These are phyloP conservation scores for Melieria picta DNA, from an alignment of 2,888 invertebrate species.

Conservation along the genomic window DNA sequence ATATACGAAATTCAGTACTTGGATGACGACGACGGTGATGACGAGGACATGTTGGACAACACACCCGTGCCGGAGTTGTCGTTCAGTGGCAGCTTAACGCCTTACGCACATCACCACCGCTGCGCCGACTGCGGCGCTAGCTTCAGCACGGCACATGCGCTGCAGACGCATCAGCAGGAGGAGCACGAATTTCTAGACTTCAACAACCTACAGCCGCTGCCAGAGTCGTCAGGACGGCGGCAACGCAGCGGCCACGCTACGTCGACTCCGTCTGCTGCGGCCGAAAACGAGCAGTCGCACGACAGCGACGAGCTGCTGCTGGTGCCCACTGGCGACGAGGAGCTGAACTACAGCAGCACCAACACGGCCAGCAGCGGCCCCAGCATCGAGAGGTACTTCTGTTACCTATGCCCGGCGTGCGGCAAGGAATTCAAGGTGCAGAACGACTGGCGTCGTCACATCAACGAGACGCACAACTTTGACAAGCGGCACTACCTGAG, in stretches of 20 bases:
- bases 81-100: conserved; percentile 41
- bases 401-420: conserved; percentile 58
- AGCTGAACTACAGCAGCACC: conserved; percentile 19
- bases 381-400: conserved; percentile 48
- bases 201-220: conserved; percentile 28
- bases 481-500: conserved; percentile 56
- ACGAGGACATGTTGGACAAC: conserved; percentile 45
- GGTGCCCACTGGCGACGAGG: conserved; percentile 42
- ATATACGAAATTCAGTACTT: conserved; percentile 59
- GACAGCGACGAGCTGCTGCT: conserved; percentile 44
- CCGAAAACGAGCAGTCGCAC: conserved; percentile 38
- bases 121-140: conserved; percentile 55
- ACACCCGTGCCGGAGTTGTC: conserved; percentile 30
- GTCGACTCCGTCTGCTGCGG: background rate
- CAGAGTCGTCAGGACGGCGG: conserved; percentile 2
- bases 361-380: conserved; percentile 14
- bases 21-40: conserved; percentile 54
- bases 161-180: conserved; percentile 53
- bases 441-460: conserved; percentile 59
- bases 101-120: conserved; percentile 31
- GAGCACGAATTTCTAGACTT: conserved; percentile 53
- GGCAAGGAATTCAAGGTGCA: conserved; percentile 56
- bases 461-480: conserved; percentile 57
- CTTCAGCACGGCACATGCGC: conserved; percentile 48
- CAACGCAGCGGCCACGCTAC: conserved; percentile 9